These are phyloP conservation scores for Otolemur garnettii DNA, from an alignment of 2,113 vertebrate genomes.

Conservation along the genomic window DNA sequence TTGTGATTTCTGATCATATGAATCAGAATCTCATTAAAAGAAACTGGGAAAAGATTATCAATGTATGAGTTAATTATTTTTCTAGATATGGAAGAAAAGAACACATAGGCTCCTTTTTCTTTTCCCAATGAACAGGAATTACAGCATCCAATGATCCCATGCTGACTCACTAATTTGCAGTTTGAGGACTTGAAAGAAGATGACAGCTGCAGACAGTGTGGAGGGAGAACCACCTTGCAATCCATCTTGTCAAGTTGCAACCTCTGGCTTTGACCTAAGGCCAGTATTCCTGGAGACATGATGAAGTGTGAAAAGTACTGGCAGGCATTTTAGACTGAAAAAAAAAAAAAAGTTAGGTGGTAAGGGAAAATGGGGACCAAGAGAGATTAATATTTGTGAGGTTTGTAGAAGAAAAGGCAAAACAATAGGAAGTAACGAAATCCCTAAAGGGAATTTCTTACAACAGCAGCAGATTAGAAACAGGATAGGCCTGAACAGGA, in stretches of 20 bases:
- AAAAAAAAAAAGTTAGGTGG: conserved; percentile 83
- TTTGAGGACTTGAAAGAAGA: conserved; percentile 81
- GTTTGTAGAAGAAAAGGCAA: conserved; percentile 87
- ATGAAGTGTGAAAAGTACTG: conserved; percentile 91
- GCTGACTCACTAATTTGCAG: conserved; percentile 81
- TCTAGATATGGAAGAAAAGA: conserved; percentile 26
- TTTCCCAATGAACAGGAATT: conserved; percentile 72
- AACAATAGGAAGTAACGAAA: conserved; percentile 88
- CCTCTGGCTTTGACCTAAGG: conserved; percentile 84
- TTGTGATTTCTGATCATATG: not conserved
- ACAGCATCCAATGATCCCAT: conserved; percentile 63
- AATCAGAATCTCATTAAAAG: not conserved
- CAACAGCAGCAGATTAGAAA: conserved; percentile 87
- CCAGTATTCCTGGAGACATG: conserved; percentile 87
- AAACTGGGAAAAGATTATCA: not conserved
- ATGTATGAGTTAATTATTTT: conserved; percentile 11
- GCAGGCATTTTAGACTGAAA: conserved; percentile 85
- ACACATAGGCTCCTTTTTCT: conserved; percentile 44
- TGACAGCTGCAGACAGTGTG: conserved; percentile 85
- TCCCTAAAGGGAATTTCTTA: conserved; percentile 78
- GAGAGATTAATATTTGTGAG: conserved; percentile 88
- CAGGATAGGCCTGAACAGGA: conserved; percentile 85
- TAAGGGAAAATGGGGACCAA: conserved; percentile 85
- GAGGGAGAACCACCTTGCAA: conserved; percentile 86
- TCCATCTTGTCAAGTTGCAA: conserved; percentile 86